These are phyloP conservation scores for Muscicapa comitata DNA, from an alignment of 2,797 vertebrate species.

Conservation along the genomic window DNA sequence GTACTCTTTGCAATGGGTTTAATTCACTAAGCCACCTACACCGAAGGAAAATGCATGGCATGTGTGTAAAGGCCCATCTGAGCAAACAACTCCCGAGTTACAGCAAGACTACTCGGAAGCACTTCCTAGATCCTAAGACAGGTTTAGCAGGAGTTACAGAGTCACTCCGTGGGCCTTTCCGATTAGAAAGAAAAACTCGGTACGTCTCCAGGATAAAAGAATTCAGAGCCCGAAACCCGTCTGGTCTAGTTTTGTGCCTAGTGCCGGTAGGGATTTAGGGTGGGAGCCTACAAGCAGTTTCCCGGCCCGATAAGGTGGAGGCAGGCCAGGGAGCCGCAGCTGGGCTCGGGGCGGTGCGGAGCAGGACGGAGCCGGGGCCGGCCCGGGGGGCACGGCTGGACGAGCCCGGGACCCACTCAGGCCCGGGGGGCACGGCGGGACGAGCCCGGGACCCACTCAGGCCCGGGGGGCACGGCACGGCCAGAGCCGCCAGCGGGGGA, in stretches of 20 bases:
- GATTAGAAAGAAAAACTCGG: background rate
- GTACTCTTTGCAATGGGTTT: too few relatives aligned
- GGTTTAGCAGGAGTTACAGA: background rate
- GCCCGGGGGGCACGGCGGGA: too few relatives aligned
- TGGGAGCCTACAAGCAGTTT: background rate
- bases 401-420: background rate
- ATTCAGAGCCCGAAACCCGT: background rate
- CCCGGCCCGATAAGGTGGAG: background rate
- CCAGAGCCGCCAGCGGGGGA: background rate
- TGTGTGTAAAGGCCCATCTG: background rate
- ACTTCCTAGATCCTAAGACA: background rate
- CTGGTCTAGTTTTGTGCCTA: background rate
- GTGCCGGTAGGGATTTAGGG: background rate
- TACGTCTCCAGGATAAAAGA: background rate
- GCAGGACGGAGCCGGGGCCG: background rate
- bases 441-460: background rate
- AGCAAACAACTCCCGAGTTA: background rate
- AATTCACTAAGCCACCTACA: rapidly evolving
- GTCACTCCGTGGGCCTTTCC: background rate
- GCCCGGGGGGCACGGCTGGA: too few relatives aligned
- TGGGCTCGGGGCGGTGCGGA: rapidly evolving
- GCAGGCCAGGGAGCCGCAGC: background rate
- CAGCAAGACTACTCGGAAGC: background rate
- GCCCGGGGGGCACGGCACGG: background rate
- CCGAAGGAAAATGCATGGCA: background rate